These are phyloP conservation scores for Uloborus plumipes DNA, from an alignment of 2,888 invertebrate genomes.

Conservation along the genomic window DNA sequence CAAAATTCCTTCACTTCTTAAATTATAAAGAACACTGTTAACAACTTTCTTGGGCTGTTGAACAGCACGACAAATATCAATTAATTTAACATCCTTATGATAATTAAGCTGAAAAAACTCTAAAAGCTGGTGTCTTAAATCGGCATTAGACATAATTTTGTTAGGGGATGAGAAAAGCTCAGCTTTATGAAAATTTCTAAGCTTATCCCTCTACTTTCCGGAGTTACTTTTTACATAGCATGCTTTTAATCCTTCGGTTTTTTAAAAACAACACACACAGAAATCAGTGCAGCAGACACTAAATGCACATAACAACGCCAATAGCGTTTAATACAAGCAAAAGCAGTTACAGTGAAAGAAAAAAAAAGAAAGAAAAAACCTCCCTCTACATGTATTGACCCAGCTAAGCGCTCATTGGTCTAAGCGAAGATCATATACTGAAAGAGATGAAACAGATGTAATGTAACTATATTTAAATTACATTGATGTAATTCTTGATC, in stretches of 20 bases:
- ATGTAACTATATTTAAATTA: no score
- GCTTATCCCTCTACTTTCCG: slow-evolving; percentile 44
- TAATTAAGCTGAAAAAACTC: slow-evolving; percentile 64
- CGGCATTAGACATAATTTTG: slow-evolving; percentile 63
- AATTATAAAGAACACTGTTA: slow-evolving; percentile 64
- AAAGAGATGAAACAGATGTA: no score
- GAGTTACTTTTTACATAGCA: slow-evolving; percentile 60
- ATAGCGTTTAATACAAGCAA: slow-evolving; percentile 60
- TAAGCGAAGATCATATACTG: slow-evolving; percentile 30
- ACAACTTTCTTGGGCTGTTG: slow-evolving; percentile 66
- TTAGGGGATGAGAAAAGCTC: slow-evolving; percentile 48
- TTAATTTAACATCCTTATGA: slow-evolving; percentile 61
- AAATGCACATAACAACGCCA: slow-evolving; percentile 63
- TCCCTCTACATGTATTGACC: slow-evolving; percentile 63
- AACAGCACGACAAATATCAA: slow-evolving; percentile 65
- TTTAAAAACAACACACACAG: slow-evolving; percentile 63
- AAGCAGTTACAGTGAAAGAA: slow-evolving; percentile 61
- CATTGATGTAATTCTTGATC: no score
- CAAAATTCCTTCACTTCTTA: slow-evolving; percentile 65
- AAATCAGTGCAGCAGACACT: slow-evolving; percentile 62
- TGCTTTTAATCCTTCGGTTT: slow-evolving; percentile 55
- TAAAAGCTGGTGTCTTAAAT: slow-evolving; percentile 65
- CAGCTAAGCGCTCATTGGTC: slow-evolving; percentile 55
- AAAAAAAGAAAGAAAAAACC: slow-evolving; percentile 49
- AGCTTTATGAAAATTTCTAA: slow-evolving; percentile 55